phyloP scores from a whole-genome alignment of 2,797 vertebrate species.

The Amazona ochrocephala region DNA sequence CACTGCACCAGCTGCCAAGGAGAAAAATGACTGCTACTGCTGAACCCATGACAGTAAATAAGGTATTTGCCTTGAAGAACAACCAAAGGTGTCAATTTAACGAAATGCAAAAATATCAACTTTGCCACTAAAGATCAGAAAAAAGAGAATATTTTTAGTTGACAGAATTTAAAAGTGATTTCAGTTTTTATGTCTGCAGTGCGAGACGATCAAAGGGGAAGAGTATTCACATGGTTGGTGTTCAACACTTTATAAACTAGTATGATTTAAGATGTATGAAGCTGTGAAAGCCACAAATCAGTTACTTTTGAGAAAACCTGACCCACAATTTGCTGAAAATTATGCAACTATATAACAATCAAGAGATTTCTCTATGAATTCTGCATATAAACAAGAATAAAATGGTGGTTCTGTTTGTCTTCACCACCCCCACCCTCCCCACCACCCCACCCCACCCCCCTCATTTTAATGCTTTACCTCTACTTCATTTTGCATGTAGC shows the following conservation, averaged over 20 bases:
- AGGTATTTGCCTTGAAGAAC: neutral
- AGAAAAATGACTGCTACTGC: too few relatives aligned
- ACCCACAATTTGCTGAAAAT: neutral
- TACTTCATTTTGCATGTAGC: neutral
- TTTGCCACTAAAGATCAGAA: neutral
- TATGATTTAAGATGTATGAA: neutral
- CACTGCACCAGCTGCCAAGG: too few relatives aligned
- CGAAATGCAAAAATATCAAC: neutral
- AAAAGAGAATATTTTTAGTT: neutral
- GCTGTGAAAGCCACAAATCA: neutral
- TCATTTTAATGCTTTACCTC: neutral
- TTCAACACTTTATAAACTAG: neutral
- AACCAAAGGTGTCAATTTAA: neutral
- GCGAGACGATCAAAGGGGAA: neutral
- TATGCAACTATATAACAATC: neutral
- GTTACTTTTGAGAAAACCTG: neutral
- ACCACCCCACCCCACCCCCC: too few relatives aligned
- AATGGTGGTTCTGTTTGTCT: rapidly evolving
- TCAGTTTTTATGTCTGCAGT: neutral
- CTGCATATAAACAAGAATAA: neutral
- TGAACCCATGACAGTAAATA: too few relatives aligned
- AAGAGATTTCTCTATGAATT: neutral
- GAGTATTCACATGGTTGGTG: neutral
- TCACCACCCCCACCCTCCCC: too few relatives aligned
- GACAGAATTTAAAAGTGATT: neutral